These are phyloP conservation scores for Chromobotia macracanthus DNA, from an alignment of 2,797 vertebrate genomes.

Conservation along the genomic window DNA sequence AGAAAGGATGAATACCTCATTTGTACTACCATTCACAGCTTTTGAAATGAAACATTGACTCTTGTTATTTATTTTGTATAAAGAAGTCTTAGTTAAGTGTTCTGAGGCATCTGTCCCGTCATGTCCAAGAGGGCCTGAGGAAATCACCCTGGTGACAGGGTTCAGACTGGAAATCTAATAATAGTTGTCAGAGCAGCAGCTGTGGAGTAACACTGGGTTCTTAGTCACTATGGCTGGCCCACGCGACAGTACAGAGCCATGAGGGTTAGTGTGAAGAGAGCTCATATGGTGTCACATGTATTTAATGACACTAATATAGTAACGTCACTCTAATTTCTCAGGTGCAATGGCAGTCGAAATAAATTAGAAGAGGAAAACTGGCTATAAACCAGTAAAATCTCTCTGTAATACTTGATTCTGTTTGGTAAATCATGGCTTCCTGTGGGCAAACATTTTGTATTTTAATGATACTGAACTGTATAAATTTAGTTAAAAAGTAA, in stretches of 20 bases:
- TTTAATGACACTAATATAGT: constrained; percentile 25
- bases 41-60: neutral
- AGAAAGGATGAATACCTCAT: neutral
- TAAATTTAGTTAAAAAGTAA: too few relatives aligned
- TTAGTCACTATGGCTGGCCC: constrained; percentile 25
- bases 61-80: neutral
- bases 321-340: constrained; percentile 22
- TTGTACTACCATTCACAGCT: neutral
- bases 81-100: neutral
- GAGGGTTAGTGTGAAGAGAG: constrained; percentile 20
- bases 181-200: constrained; percentile 58
- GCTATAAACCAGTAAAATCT: neutral
- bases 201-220: constrained; percentile 52
- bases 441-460: too few relatives aligned
- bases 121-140: constrained; percentile 53
- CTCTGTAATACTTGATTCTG: too few relatives aligned
- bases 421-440: too few relatives aligned
- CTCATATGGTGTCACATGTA: constrained; percentile 33
- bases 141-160: constrained; percentile 61
- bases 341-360: constrained; percentile 9
- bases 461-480: too few relatives aligned
- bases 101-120: constrained; percentile 22
- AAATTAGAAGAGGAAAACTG: neutral
- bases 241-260: constrained; percentile 20
- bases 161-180: constrained; percentile 63